Evolutionary conservation across 2,113 vertebrate species (phyloP).

Genomic region (Coryphaenoides rupestris): DNA sequence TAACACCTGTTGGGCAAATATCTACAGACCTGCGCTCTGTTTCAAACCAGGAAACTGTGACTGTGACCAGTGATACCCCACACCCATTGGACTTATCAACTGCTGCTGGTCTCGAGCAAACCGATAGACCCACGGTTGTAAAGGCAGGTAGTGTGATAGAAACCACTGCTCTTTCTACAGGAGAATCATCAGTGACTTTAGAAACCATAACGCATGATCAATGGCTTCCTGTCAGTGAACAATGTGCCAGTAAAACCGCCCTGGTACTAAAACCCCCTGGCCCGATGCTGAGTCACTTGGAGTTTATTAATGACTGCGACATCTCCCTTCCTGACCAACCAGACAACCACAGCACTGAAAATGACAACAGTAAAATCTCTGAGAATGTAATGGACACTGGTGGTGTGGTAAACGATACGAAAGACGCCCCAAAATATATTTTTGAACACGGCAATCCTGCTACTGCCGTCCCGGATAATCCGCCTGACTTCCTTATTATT

Average conservation of each 20-base stretch:
- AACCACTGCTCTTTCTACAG: slow-evolving; percentile 18
- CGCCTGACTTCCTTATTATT: not conserved
- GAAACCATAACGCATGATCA: slow-evolving; percentile 17
- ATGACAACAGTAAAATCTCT: slow-evolving; percentile 23
- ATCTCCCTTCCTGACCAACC: slow-evolving; percentile 40
- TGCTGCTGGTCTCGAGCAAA: slow-evolving; percentile 9
- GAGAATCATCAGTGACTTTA: slow-evolving; percentile 23
- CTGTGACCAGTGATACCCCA: slow-evolving; percentile 20
- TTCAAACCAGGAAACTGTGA: slow-evolving; percentile 18
- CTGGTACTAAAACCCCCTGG: slow-evolving; percentile 46
- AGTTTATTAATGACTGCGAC: slow-evolving; percentile 56
- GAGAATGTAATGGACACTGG: slow-evolving; percentile 6
- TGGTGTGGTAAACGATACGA: slow-evolving; percentile 9
- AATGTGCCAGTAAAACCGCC: slow-evolving; percentile 36
- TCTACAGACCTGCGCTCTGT: slow-evolving; percentile 5
- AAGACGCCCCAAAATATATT: slow-evolving; percentile 8
- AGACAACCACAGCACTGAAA: slow-evolving; percentile 23
- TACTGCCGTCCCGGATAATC: slow-evolving; percentile 6
- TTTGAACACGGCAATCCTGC: slow-evolving; percentile 1
- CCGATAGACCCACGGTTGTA: not conserved
- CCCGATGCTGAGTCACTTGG: slow-evolving; percentile 67
- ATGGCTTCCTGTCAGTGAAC: slow-evolving; percentile 32
- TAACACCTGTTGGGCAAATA: slow-evolving; percentile 2
- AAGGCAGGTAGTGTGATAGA: slow-evolving; percentile 1
- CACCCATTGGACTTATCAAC: slow-evolving; percentile 30